phyloP scores from a whole-genome alignment of 2,113 vertebrate species.

The Gobius niger region DNA sequence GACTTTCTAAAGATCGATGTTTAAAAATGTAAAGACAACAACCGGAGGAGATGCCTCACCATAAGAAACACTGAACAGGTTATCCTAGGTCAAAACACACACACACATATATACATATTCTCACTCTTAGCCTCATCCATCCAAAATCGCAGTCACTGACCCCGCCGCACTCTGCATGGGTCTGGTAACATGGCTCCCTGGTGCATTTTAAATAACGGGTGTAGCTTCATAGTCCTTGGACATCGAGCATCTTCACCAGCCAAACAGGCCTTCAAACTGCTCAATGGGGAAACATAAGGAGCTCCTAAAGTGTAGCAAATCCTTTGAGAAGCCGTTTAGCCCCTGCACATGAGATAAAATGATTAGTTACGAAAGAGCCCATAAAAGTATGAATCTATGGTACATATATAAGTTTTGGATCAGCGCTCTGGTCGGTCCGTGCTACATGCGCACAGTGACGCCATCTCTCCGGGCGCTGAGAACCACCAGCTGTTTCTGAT shows the following conservation, averaged over 20 bases:
- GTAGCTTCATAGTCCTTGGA: constrained; percentile 26
- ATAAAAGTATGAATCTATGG: background rate
- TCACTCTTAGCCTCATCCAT: background rate
- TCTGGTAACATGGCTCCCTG: constrained; percentile 8
- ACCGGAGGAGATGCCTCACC: no score
- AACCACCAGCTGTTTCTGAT: constrained; percentile 60
- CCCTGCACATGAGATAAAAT: constrained; percentile 4
- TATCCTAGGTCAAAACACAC: background rate
- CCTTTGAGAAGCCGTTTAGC: constrained; percentile 4
- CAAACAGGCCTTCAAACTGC: constrained; percentile 13
- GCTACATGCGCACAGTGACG: constrained; percentile 30
- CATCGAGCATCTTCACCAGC: background rate
- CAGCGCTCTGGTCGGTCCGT: constrained; percentile 5
- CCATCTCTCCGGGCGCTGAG: constrained; percentile 23
- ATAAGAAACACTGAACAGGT: background rate
- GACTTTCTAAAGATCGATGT: no score
- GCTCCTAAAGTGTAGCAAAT: constrained; percentile 10
- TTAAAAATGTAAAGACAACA: no score
- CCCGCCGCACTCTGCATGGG: background rate
- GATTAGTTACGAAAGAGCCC: background rate
- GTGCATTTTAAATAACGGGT: constrained; percentile 24
- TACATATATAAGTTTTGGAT: background rate
- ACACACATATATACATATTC: background rate
- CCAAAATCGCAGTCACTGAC: background rate
- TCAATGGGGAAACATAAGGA: constrained; percentile 23